Evolutionary conservation across 2,888 invertebrate genomes (phyloP), one percentile per base, ranked within the genome.

Genomic region (Nowickia ferox): DNA sequence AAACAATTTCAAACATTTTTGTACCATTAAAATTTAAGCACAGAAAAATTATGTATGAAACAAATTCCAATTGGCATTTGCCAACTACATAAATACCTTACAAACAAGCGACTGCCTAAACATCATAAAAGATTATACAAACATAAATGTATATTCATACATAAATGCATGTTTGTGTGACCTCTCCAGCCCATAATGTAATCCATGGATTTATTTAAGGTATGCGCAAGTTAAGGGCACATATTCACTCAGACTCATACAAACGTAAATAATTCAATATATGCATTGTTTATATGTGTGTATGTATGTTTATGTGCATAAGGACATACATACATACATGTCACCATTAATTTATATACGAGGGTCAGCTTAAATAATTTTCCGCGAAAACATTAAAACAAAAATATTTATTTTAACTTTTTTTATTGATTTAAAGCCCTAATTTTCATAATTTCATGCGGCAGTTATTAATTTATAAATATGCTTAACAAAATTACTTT

Each of bases 1-100:
- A 17, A 46, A 1, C 42, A 53, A 53, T 44, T 63, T 1, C 42
- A n/a, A n/a, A 22, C 11, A 42, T 75, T 40, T 42, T n/a, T 53
- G 10, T 44, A 22, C 22, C 11, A 17, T 38, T 57, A 17, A 22
- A 22, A 22, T 59, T 38, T 19, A 15, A 8, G 8, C 9, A 3
- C 53, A n/a, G 9, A 48, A 38, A 59, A 72, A 46, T 59, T 71
- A 46, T 59, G 44, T 30, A 59, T 38, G 15, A 53, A 65, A 44
- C n/a, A 30, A n/a, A 46, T 65, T 76, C 66, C 76, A 55, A 76
- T 76, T 66, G 55, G 46, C 76, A 76, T 76, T 53, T 46, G n/a
- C 10, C 74, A 48, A 40, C 46, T n/a, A n/a, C n/a, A n/a, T 38
- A 66, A 57, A n/a, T 48, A 55, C 17, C 17, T 11, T 17, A 55